phyloP scores from a whole-genome alignment of 2,797 vertebrate genomes.

The Furcifer pardalis region DNA sequence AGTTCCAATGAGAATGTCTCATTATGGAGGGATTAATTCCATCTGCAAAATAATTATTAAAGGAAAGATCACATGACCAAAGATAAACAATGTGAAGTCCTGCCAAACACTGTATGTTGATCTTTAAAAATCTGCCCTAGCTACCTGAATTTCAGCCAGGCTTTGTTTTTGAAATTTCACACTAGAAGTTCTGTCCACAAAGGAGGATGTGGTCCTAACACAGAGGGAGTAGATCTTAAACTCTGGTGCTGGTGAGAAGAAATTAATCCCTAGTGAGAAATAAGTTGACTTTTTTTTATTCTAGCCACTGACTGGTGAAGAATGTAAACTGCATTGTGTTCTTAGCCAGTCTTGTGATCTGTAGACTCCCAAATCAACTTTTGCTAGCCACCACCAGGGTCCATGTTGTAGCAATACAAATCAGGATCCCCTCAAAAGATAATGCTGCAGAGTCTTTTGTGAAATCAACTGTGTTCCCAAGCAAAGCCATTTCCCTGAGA shows the following conservation, averaged over 20 bases:
- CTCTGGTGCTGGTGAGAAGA: neutral
- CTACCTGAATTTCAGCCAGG: neutral
- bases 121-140: neutral
- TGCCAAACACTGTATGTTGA: neutral
- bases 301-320: constrained; percentile 57
- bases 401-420: constrained; percentile 86
- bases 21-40: neutral
- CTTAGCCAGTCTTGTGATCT: constrained; percentile 78
- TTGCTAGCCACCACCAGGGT: constrained; percentile 81
- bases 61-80: neutral
- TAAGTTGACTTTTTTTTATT: neutral
- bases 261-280: neutral
- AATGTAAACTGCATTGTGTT: neutral
- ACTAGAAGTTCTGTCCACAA: neutral
- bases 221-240: neutral
- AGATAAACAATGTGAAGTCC: neutral
- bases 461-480: constrained; percentile 56
- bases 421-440: constrained; percentile 89
- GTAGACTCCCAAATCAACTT: constrained; percentile 81
- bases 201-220: neutral
- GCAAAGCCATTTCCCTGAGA: constrained; percentile 41
- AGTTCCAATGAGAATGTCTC: neutral
- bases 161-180: neutral
- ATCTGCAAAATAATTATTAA: neutral
- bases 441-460: constrained; percentile 96